Evolutionary conservation across 2,797 vertebrate species (phyloP), one percentile per base, ranked within the genome.

Genomic region (Champsocephalus gunnari): DNA sequence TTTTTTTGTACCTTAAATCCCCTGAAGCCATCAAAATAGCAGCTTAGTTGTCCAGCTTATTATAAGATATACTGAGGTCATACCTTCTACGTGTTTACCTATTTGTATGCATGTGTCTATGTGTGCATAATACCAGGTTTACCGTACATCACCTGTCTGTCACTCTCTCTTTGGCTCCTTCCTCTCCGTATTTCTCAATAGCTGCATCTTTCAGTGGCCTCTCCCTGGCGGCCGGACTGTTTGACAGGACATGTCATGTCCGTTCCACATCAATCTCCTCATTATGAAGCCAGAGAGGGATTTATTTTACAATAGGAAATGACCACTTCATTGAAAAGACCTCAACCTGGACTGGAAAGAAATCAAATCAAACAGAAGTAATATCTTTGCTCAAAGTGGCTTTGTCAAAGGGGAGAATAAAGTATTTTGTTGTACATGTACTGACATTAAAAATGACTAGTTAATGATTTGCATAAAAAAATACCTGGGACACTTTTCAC

Each of bases 231-330:
- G 66, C 59, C 48, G 66, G 71, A 62, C 74, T 75, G 64, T 89
- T 85, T 88, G 89, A 92, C 84, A 91, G 81, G 68, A 81, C 62
- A 67, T 66, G 69, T 76, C 74, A 73, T 84, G 68, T 89, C 68
- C 62, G 57, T 77, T 81, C 86, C 78, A 73, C 67, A 80, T 86
- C 77, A 83, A 65, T 86, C 82, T 64, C 60, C 71, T 83, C 65
- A 81, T 87, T 70, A 87, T 79, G 69, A 58, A 77, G 61, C 74
- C 70, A 74, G 16, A 63, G 71, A 21, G 55, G 66, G 66, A 79
- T 77, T 80, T 72, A 1, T 67, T 69, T 79, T 84, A 78, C 71
- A 56, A 53, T 75, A 12, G 67, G 57, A 87, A 85, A 79, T 81
- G 62, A 80, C 50, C 75, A 51, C 66, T 62, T 74, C 48, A 21